These are phyloP conservation scores for Euspilapteryx auroguttella DNA, from an alignment of 2,888 invertebrate species.

Conservation along the genomic window DNA sequence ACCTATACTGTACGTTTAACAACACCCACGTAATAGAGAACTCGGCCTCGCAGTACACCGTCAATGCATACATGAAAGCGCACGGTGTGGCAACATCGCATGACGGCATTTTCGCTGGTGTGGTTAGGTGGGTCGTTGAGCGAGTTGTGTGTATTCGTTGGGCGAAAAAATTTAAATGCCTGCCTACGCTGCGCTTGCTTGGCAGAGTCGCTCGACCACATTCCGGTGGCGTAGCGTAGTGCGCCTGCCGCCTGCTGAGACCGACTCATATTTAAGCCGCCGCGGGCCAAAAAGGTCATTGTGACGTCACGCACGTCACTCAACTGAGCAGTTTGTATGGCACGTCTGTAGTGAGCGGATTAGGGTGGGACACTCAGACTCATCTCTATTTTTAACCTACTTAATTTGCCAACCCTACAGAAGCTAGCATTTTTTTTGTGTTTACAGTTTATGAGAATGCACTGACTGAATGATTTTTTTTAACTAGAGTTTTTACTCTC, in stretches of 20 bases:
- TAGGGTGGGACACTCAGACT: no score
- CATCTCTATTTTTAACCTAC: no score
- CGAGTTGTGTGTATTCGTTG: no score
- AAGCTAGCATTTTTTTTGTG: no score
- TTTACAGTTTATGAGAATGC: no score
- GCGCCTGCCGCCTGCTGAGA: constrained; percentile 21
- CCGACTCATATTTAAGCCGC: constrained; percentile 24
- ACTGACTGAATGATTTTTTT: no score
- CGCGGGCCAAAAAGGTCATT: constrained; percentile 53
- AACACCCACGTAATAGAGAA: constrained; percentile 48
- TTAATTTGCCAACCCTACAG: no score
- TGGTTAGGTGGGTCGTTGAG: constrained; percentile 50
- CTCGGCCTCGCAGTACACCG: constrained; percentile 31
- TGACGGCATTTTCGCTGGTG: constrained; percentile 64
- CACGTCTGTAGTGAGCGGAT: no score
- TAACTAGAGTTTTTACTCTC: no score
- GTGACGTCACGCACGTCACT: constrained; percentile 35
- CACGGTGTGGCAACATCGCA: constrained; percentile 57
- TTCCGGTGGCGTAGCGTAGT: constrained; percentile 55
- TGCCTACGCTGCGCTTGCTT: constrained; percentile 49
- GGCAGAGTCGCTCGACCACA: constrained; percentile 54
- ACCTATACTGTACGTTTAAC: constrained; percentile 31
- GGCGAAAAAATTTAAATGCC: constrained; percentile 53
- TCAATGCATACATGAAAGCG: constrained; percentile 46
- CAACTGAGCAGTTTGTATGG: no score